A percentile compares a stretch with the other conserved stretches of the same genome.
Conservation (phyloP, 2,888 invertebrate species). For the Ariolimax columbianus region DNA sequence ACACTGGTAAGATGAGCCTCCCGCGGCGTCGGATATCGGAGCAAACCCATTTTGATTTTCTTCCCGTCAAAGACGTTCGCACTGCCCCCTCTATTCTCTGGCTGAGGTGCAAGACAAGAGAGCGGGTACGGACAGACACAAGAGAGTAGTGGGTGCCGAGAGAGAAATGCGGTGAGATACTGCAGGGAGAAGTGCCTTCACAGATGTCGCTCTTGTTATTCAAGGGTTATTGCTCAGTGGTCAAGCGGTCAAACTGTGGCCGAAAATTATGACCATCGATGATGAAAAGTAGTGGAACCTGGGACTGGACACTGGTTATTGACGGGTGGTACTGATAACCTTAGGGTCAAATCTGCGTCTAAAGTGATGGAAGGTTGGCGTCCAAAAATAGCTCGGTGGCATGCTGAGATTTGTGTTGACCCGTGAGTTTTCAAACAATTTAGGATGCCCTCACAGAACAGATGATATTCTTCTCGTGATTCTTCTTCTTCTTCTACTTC, state of each 20-base stretch:
- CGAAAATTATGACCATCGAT: constrained; percentile 47
- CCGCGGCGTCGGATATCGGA: constrained; percentile 37
- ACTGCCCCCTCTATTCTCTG: constrained; percentile 13
- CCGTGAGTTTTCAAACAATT: neutral
- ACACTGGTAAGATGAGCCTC: constrained; percentile 21
- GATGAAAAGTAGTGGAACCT: constrained; percentile 44
- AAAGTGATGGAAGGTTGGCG: neutral
- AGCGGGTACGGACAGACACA: constrained; percentile 15
- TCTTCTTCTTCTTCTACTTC: neutral
- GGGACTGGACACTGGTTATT: constrained; percentile 13
- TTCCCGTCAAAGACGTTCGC: constrained; percentile 3
- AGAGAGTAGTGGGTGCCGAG: constrained; percentile 26
- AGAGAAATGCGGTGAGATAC: constrained; percentile 9
- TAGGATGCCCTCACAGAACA: neutral
- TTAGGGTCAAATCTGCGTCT: constrained; percentile 18
- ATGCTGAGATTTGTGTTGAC: neutral
- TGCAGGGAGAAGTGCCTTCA: constrained; percentile 15
- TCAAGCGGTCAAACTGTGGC: constrained; percentile 43
- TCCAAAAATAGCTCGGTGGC: constrained; percentile 17
- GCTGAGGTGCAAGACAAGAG: neutral
- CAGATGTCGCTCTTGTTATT: constrained; percentile 49
- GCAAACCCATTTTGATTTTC: constrained; percentile 23
- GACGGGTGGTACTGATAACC: constrained; percentile 35
- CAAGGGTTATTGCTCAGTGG: constrained; percentile 48
- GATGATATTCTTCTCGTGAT: too few species aligned